Evolutionary conservation across 2,797 vertebrate species (phyloP).

Genomic region (Microchirus variegatus): DNA sequence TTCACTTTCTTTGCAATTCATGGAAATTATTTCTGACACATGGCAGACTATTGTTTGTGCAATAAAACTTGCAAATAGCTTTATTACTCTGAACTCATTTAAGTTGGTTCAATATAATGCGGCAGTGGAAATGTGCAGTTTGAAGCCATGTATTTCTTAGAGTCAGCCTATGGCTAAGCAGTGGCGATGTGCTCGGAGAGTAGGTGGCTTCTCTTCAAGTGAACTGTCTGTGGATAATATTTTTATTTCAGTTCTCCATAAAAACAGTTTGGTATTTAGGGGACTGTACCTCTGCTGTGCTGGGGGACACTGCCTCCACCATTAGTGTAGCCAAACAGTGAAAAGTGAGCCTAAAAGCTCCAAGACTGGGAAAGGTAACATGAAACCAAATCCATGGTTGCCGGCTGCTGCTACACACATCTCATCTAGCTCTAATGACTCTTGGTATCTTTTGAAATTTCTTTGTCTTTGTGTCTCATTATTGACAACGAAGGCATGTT

Average conservation of each 20-base stretch:
- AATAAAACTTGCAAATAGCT: slow-evolving; percentile 68
- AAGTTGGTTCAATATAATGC: slow-evolving; percentile 53
- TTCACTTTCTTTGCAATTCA: slow-evolving; percentile 64
- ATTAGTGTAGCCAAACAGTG: slow-evolving; percentile 85
- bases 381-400: slow-evolving; percentile 94
- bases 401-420: slow-evolving; percentile 87
- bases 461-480: slow-evolving; percentile 72
- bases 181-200: slow-evolving; percentile 13
- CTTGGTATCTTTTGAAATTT: slow-evolving; percentile 77
- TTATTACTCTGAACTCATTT: slow-evolving; percentile 65
- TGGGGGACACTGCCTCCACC: slow-evolving; percentile 87
- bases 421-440: slow-evolving; percentile 86
- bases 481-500: slow-evolving; percentile 71
- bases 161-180: slow-evolving; percentile 31
- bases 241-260: slow-evolving; percentile 54
- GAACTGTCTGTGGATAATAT: slow-evolving; percentile 40
- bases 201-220: slow-evolving; percentile 36
- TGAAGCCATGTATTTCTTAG: slow-evolving; percentile 32
- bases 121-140: slow-evolving; percentile 36
- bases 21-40: slow-evolving; percentile 67
- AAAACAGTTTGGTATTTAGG: slow-evolving; percentile 76
- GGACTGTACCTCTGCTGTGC: slow-evolving; percentile 90
- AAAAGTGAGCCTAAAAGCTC: slow-evolving; percentile 95
- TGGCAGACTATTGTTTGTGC: slow-evolving; percentile 60
- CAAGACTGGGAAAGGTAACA: slow-evolving; percentile 90